Base-by-base conservation (phyloP, 2,888 invertebrate genomes). In the Athalia circularis region DNA sequence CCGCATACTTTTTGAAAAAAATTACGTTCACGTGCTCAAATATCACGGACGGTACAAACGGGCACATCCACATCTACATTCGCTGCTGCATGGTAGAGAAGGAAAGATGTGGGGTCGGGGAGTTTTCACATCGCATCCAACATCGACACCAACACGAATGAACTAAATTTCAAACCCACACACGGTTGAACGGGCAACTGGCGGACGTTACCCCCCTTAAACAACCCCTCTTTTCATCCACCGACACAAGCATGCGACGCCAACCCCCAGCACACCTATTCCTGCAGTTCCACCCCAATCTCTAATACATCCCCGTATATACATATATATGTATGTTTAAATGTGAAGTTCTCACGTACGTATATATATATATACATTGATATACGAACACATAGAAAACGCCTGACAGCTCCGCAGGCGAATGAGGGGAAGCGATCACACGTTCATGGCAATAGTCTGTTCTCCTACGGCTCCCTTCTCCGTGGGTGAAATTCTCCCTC, bases 101-200 rank as follows among this genome's bases (percentile, higher is more conserved):
- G 54, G 54, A 4, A 11, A 54, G 54, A n/a, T 54, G 54, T 8
- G 54, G 8, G n/a, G 54, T 8, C n/a, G n/a, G 54, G 54, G 8
- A 54, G 54, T 54, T 8, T n/a, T 54, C 9, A n/a, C n/a, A 29
- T 29, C 29, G 29, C n/a, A 65, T 65, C 65, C 15, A 65, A 29
- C 68, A 47, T 50, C 68, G 43, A 68, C 6, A 15, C 11, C 68
- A 67, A 79, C 77, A 54, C 80, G 67, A 77, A 68, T 61, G 82
- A 83, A 84, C 84, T 85, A 83, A 84, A 86, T 85, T 86, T 85
- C 82, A 83, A 83, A 83, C 81, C 81, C 83, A 79, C 81, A 79
- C 79, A 64, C 78, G 80, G 78, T 83, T 80, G 29, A 50, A n/a
- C 11, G 67, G 43, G 67, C 67, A 67, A 67, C 67, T 48, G 67